Conservation (phyloP, 2,113 vertebrate species). For the Lepus americanus region DNA sequence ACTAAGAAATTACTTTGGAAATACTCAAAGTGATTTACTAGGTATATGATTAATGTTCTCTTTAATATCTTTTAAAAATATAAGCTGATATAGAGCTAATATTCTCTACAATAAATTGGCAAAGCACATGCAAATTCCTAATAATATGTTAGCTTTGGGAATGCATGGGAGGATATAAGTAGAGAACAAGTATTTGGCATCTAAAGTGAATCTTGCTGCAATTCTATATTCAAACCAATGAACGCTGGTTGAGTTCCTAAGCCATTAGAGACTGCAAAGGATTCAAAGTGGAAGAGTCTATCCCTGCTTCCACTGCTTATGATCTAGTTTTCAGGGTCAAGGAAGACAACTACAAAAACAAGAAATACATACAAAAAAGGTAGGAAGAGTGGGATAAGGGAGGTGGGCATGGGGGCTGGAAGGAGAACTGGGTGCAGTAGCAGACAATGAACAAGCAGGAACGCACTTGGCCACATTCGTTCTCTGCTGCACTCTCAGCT, state of each 20-base stretch:
- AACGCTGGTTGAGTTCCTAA: slow-evolving; percentile 16
- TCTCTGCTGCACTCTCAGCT: not conserved
- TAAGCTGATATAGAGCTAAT: slow-evolving; percentile 61
- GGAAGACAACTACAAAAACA: not conserved
- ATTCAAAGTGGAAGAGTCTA: not conserved
- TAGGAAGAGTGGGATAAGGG: not conserved
- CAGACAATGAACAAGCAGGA: fast-evolving
- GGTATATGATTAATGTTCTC: slow-evolving; percentile 68
- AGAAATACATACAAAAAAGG: not conserved
- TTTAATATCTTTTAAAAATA: slow-evolving; percentile 75
- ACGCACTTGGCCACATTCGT: not conserved
- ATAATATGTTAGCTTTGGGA: slow-evolving; percentile 64
- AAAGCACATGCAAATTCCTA: slow-evolving; percentile 77
- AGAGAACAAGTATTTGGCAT: slow-evolving; percentile 82
- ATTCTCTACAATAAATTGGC: slow-evolving; percentile 70
- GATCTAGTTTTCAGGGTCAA: not conserved
- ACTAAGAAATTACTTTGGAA: slow-evolving; percentile 60
- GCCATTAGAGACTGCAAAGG: not conserved
- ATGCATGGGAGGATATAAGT: slow-evolving; percentile 75
- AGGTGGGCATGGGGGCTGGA: not conserved
- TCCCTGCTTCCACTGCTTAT: not conserved
- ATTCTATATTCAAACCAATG: slow-evolving; percentile 32
- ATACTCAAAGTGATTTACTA: slow-evolving; percentile 76
- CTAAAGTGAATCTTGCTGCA: slow-evolving; percentile 41
- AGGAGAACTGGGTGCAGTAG: not conserved